These are phyloP conservation scores for Apamea anceps DNA, from an alignment of 2,888 invertebrate genomes.

Conservation along the genomic window DNA sequence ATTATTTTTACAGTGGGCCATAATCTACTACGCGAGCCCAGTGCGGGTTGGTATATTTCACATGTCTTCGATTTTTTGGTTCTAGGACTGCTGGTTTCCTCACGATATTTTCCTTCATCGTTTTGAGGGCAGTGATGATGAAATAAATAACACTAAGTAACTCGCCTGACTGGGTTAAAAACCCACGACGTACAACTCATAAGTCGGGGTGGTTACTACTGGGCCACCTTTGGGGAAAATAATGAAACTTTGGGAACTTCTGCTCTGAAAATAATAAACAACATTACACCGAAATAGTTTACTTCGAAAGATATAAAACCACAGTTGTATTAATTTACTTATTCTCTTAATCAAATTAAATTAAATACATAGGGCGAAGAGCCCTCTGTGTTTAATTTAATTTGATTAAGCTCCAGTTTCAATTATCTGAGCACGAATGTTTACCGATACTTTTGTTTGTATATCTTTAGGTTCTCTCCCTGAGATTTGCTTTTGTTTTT, in stretches of 20 bases:
- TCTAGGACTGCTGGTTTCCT: background rate
- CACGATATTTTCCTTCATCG: too few species aligned
- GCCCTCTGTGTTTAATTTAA: constrained; percentile 49
- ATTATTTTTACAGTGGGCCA: too few species aligned
- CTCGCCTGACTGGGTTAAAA: background rate
- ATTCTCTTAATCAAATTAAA: background rate
- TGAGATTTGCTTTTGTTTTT: constrained; percentile 49
- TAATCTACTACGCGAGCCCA: background rate
- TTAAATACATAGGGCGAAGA: too few species aligned
- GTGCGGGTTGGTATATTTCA: background rate
- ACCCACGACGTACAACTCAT: background rate
- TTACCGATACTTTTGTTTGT: constrained; percentile 47
- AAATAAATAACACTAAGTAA: too few species aligned
- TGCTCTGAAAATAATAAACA: background rate
- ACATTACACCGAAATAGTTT: background rate
- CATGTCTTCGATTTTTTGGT: background rate
- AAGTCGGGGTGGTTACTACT: background rate
- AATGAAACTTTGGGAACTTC: background rate
- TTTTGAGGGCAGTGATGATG: too few species aligned
- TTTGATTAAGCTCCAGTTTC: constrained; percentile 45
- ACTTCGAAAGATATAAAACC: constrained; percentile 7
- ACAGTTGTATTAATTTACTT: constrained; percentile 12
- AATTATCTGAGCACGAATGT: constrained; percentile 40
- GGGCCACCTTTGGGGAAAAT: background rate
- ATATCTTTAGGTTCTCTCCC: constrained; percentile 25